Conservation (phyloP, 2,888 invertebrate genomes). For the Lapara coniferarum region DNA sequence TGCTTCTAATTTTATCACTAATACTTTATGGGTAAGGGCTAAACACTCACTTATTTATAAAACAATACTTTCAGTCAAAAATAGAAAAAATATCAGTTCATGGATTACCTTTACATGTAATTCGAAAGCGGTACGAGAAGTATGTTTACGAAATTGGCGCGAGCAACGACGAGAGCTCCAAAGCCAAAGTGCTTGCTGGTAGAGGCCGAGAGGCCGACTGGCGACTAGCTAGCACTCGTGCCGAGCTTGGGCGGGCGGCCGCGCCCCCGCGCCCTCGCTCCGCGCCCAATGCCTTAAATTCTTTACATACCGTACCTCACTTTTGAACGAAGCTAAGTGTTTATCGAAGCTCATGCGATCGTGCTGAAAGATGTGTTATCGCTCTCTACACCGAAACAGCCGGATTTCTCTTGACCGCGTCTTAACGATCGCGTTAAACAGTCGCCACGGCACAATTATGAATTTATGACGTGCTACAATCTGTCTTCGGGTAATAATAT, state of each 20-base stretch:
- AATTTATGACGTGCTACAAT: conserved; percentile 24
- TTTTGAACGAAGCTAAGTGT: conserved; percentile 60
- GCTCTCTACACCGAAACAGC: conserved; percentile 42
- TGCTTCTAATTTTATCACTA: conserved; percentile 45
- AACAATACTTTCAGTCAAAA: not conserved
- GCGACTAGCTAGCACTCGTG: conserved; percentile 40
- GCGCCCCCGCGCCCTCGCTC: conserved; percentile 61
- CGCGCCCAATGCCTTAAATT: conserved; percentile 65
- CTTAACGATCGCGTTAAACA: conserved; percentile 29
- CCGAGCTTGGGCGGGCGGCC: conserved; percentile 68
- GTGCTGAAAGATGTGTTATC: conserved; percentile 50
- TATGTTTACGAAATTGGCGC: conserved; percentile 50
- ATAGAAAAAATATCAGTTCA: not conserved
- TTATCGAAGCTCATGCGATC: conserved; percentile 51
- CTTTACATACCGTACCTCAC: conserved; percentile 57
- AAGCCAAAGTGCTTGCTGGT: conserved; percentile 40
- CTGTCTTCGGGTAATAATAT: conserved; percentile 23
- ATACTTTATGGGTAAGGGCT: conserved; percentile 18
- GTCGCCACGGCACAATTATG: conserved; percentile 23
- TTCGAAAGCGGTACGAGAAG: conserved; percentile 43
- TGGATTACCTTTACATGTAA: conserved; percentile 32
- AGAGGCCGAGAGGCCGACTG: conserved; percentile 47
- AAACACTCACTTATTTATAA: conserved; percentile 34
- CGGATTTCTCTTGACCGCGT: conserved; percentile 35
- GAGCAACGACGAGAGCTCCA: conserved; percentile 32